Conservation (phyloP, 2,888 invertebrate genomes). For the Ophioninae sp. region DNA sequence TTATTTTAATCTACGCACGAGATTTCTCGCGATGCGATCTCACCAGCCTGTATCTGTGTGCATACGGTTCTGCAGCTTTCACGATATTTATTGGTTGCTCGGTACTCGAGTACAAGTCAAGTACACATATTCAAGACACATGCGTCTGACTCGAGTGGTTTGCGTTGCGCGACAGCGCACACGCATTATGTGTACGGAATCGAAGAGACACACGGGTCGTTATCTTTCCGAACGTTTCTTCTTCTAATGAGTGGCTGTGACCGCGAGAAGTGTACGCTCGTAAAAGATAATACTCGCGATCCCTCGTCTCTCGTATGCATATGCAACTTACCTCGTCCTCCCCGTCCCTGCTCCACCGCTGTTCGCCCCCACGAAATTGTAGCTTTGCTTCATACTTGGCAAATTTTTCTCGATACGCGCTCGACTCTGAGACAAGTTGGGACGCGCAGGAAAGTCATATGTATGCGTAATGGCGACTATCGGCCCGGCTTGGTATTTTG, state of each 20-base stretch:
- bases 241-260: slow-evolving; percentile 69
- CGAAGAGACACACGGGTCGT: slow-evolving; percentile 40
- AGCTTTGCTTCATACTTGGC: not conserved
- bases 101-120: not conserved
- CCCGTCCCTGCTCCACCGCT: not conserved
- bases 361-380: not conserved
- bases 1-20: slow-evolving; percentile 19
- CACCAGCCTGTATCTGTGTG: not conserved
- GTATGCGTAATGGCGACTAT: not conserved
- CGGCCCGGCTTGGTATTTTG: not conserved
- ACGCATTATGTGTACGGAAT: slow-evolving; percentile 8
- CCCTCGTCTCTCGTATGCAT: slow-evolving; percentile 58
- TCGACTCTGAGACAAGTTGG: not conserved
- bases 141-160: not conserved
- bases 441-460: not conserved
- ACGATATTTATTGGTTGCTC: slow-evolving; percentile 15
- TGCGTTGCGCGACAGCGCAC: slow-evolving; percentile 3
- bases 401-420: not conserved
- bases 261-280: slow-evolving; percentile 63
- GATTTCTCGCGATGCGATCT: slow-evolving; percentile 31
- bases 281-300: slow-evolving; percentile 70
- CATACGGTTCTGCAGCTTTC: not conserved
- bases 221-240: slow-evolving; percentile 49
- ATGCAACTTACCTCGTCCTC: slow-evolving; percentile 55
- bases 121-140: not conserved